Base-by-base conservation (phyloP, 2,113 vertebrate genomes). In the Vimba vimba region DNA sequence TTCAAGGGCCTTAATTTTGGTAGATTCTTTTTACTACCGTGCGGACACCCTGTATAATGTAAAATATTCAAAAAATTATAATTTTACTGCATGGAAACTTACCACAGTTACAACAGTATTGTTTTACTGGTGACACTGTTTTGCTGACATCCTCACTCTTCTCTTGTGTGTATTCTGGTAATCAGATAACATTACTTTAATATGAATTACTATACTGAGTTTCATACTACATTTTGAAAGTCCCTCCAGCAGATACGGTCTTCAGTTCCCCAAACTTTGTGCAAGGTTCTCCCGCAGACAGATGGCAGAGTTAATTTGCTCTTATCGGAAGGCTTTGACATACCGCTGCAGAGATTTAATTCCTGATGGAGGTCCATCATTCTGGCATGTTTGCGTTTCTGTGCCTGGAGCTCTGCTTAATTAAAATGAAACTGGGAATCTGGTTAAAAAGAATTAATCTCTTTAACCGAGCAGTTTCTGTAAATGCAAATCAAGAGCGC, bases 371-470 rank as follows among this genome's bases (percentile, higher is more conserved):
- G 59, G 39, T 47, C 60, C 79, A 3, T 81, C 79, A 66, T 25
- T 64, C n/a, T 45, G 60, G 39, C 39, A 62, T 79, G 57, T 79
- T 62, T 62, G 79, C 39, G 12, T 81, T 79, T 47, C n/a, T 81
- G 8, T 64, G 79, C 79, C 59, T 81, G 79, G 7, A 64, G 79
- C 79, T 45, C 79, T 81, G 79, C 59, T 81, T 81, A 81, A 66
- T 81, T 66, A 81, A 81, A 81, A 81, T 66, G 8, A 81, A 79
- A 64, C 79, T 45, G 59, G 59, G 25, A 81, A 64, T 81, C 36
- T 64, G 59, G 59, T 64, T 66, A 81, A 45, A 45, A 81, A 81
- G 59, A 81, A 81, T 81, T 66, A 81, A 81, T 81, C 79, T 81
- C 43, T 81, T 66, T 81, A 81, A 81, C 43, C 5, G 59, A 81